Conservation (phyloP, 2,888 invertebrate genomes). For the Sclerodermus sp. region DNA sequence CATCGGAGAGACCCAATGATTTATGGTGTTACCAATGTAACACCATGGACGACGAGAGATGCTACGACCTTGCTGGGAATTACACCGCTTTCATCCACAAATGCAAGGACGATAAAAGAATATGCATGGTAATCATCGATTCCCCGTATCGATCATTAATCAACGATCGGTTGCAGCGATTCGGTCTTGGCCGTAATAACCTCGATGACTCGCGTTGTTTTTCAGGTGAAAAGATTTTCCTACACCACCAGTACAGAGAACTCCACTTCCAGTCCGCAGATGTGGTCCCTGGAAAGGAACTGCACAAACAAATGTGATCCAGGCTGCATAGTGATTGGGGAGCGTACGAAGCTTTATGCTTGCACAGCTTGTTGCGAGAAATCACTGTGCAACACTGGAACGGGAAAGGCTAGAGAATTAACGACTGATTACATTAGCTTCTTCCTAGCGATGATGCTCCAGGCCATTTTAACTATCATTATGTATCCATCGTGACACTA, state of each 20-base stretch:
- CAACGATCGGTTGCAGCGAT: no score
- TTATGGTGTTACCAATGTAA: conserved; percentile 82
- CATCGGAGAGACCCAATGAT: conserved; percentile 76
- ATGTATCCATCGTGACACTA: conserved; percentile 48
- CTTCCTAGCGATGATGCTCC: conserved; percentile 43
- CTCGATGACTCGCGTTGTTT: no score
- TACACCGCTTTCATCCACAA: conserved; percentile 69
- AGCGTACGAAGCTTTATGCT: conserved; percentile 83
- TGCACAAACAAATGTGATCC: conserved; percentile 83
- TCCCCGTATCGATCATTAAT: not conserved
- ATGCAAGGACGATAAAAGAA: conserved; percentile 74
- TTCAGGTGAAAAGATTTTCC: conserved; percentile 78
- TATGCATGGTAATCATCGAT: conserved; percentile 84
- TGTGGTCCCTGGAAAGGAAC: conserved; percentile 83
- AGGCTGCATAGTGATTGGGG: conserved; percentile 87
- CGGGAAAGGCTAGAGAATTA: conserved; percentile 49
- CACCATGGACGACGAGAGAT: conserved; percentile 73
- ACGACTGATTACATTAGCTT: conserved; percentile 39
- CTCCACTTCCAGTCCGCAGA: conserved; percentile 69
- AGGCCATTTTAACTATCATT: conserved; percentile 45
- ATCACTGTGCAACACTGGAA: conserved; percentile 78
- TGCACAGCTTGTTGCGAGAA: conserved; percentile 84
- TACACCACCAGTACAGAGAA: conserved; percentile 84
- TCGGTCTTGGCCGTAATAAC: no score
- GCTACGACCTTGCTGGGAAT: conserved; percentile 68